Base-by-base conservation (phyloP, 2,113 vertebrate genomes). In the Apodemus speciosus region DNA sequence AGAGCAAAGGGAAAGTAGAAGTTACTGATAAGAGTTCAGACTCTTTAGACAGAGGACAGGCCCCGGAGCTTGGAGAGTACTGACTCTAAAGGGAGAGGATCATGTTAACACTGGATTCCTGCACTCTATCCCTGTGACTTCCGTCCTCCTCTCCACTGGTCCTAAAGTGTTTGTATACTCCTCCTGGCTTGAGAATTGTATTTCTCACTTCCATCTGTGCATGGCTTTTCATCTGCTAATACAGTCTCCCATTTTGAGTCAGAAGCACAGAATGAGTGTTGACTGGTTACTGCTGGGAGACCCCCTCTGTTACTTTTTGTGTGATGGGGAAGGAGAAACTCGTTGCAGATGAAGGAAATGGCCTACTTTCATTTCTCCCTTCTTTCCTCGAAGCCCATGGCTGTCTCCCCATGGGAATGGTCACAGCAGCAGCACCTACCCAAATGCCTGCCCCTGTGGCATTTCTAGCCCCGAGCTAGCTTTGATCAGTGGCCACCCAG, bases 381-480 rank as follows among this genome's bases (percentile, higher is more conserved):
- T 21, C n/a, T 83, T 62, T 14, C 23, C 79, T 60, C 3, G 1
- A 60, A 23, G 13, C 23, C 14, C 56, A 60, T 40, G 20, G 14
- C 56, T 46, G 27, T 40, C 60, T 84, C 30, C 20, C 1, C 0
- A 5, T 3, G 35, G 3, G 6, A 20, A 9, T 0, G 0, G 23
- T 13, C 6, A 38, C 25, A 20, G 15, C 5, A 1, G 6, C 69
- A n/a, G 23, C 0, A 3, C 6, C 2, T 2, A 0, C 2, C 38
- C 32, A 43, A 75, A 25, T 32, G 3, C 0, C 4, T 21, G 25
- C 3, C 14, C 0, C 18, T n/a, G 9, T 7, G 4, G 0, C 64
- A 0, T 58, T 25, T 35, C 81, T 53, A 32, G 30, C 38, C 80
- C 35, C 0, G 7, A 13, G 25, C 32, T 0, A 16, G 4, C 80